Evolutionary conservation across 2,113 vertebrate species (phyloP).

Genomic region (Deroptyus accipitrinus): DNA sequence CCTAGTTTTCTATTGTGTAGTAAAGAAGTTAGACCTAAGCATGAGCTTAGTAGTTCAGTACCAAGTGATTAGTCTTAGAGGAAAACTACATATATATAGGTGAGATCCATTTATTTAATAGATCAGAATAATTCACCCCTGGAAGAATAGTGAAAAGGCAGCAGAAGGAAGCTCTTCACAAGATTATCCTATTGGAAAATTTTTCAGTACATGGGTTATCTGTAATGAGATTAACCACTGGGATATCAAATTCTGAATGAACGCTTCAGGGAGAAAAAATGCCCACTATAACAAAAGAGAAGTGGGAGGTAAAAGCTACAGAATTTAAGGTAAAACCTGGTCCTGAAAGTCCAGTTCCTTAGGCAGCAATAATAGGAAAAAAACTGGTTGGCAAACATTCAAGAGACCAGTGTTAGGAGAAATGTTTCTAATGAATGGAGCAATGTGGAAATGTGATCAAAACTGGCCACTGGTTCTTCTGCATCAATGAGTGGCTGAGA

Average conservation of each 20-base stretch:
- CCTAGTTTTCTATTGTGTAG: background rate
- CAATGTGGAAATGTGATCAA: background rate
- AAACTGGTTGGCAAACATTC: background rate
- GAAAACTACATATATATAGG: background rate
- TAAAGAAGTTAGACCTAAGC: background rate
- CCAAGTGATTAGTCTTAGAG: background rate
- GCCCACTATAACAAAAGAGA: constrained; percentile 58
- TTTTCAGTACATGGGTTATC: constrained; percentile 62
- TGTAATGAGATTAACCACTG: constrained; percentile 65
- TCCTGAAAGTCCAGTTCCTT: background rate
- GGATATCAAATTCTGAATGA: constrained; percentile 55
- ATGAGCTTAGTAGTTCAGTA: background rate
- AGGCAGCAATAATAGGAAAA: background rate
- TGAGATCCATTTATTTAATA: constrained; percentile 18
- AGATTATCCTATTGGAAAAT: constrained; percentile 58
- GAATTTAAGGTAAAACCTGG: constrained; percentile 8
- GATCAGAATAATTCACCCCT: constrained; percentile 16
- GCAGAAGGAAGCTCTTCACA: constrained; percentile 32
- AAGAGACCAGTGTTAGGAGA: background rate
- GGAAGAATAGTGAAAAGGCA: constrained; percentile 23
- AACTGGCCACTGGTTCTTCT: background rate
- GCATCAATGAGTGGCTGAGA: background rate
- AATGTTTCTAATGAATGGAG: background rate
- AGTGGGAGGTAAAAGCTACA: constrained; percentile 22
- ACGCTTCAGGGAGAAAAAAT: constrained; percentile 38